Conservation (phyloP, 2,113 vertebrate genomes). For the Cepphus grylle region DNA sequence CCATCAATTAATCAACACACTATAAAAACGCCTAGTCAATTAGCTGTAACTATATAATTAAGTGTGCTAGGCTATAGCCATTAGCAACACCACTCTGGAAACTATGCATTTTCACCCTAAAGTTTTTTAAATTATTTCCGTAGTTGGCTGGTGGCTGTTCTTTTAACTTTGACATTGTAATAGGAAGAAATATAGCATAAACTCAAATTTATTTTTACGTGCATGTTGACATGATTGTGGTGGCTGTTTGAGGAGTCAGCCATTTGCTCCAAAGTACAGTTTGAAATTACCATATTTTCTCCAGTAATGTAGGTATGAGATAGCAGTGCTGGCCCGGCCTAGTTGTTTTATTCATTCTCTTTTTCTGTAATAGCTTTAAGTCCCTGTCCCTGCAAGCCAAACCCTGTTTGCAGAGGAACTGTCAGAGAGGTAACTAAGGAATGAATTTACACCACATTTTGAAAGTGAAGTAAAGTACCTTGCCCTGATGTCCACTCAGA, state of each 20-base stretch:
- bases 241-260: background rate
- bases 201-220: background rate
- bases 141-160: background rate
- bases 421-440: background rate
- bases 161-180: background rate
- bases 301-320: background rate
- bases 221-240: background rate
- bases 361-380: background rate
- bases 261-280: background rate
- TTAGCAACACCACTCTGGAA: background rate
- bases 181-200: background rate
- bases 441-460: background rate
- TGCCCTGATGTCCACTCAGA: background rate
- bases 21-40: background rate
- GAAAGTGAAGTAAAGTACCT: background rate
- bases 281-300: background rate
- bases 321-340: background rate
- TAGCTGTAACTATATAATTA: background rate
- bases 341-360: background rate
- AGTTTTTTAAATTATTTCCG: fast-evolving
- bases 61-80: background rate
- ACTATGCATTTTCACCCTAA: background rate
- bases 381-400: background rate
- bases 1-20: background rate
- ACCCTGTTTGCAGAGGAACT: background rate